These are phyloP conservation scores for Marmota flaviventris DNA, from an alignment of 2,113 vertebrate genomes.

Conservation along the genomic window DNA sequence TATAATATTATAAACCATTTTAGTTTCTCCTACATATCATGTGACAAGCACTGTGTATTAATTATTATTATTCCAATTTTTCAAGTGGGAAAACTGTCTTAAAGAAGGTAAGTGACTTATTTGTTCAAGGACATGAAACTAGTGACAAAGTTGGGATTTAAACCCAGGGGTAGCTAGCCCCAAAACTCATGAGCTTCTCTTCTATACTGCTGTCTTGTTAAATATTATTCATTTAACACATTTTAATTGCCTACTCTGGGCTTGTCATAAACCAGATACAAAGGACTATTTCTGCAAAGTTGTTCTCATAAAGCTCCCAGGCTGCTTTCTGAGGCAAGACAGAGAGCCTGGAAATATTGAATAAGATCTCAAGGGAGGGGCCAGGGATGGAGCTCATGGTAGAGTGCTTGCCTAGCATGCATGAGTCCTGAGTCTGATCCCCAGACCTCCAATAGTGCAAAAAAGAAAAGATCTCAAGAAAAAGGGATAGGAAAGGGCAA, in stretches of 20 bases:
- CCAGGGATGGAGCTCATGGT: background rate
- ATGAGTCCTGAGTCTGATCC: background rate
- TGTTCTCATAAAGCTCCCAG: background rate
- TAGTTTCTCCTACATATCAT: background rate
- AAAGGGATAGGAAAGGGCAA: background rate
- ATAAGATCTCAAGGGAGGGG: background rate
- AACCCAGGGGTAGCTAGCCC: background rate
- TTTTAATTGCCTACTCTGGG: background rate
- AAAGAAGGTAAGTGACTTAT: background rate
- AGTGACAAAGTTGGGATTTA: background rate
- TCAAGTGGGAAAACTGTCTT: background rate
- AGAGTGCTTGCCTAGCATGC: background rate
- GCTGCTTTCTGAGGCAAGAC: background rate
- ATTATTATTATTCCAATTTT: conserved; percentile 32
- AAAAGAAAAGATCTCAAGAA: background rate
- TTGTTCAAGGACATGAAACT: background rate
- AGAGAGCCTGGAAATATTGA: background rate
- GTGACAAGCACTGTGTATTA: background rate
- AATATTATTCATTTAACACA: background rate
- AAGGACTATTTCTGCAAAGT: background rate
- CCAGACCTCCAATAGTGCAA: too few species aligned
- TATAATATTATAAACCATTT: background rate
- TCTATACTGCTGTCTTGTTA: background rate
- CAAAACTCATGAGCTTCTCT: background rate
- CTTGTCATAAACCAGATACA: background rate